Evolutionary conservation across 2,113 vertebrate species (phyloP).

Genomic region (Petroica traversi): DNA sequence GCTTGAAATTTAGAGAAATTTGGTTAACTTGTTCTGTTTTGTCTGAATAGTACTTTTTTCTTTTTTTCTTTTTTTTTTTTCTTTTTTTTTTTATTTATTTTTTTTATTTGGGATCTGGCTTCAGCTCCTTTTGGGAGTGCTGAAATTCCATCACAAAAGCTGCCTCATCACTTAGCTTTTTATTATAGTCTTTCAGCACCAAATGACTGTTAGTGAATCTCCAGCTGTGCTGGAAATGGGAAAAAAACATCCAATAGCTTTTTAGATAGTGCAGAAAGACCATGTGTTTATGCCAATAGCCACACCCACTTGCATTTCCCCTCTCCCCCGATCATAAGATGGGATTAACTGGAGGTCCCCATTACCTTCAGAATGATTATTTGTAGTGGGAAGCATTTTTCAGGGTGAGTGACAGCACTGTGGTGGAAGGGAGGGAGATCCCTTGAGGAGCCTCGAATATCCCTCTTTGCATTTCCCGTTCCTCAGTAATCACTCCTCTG

Average conservation of each 20-base stretch:
- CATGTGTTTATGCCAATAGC: not conserved
- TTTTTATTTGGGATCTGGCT: not conserved
- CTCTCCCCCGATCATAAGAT: not conserved
- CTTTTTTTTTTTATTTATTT: not conserved
- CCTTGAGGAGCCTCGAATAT: not conserved
- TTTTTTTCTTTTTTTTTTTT: not conserved
- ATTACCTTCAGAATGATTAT: not conserved
- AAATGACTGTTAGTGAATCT: not conserved
- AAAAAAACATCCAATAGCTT: not conserved
- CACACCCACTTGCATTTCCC: not conserved
- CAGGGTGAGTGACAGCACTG: not conserved
- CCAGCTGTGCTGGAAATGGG: not conserved
- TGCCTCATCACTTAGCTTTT: conserved; percentile 32
- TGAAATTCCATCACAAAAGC: conserved; percentile 45
- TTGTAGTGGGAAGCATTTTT: not conserved
- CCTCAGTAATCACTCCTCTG: not conserved
- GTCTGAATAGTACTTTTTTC: not conserved
- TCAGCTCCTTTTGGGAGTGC: conserved; percentile 18
- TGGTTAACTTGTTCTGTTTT: conserved; percentile 48
- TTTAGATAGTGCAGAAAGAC: not conserved
- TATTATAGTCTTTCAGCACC: conserved; percentile 28
- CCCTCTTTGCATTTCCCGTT: not conserved
- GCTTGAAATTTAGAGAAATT: conserved; percentile 21
- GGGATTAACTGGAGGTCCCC: not conserved
- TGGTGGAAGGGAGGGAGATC: not conserved